Base-by-base conservation (phyloP, 1,140 invertebrate genomes). In the Drosophila parvula region DNA sequence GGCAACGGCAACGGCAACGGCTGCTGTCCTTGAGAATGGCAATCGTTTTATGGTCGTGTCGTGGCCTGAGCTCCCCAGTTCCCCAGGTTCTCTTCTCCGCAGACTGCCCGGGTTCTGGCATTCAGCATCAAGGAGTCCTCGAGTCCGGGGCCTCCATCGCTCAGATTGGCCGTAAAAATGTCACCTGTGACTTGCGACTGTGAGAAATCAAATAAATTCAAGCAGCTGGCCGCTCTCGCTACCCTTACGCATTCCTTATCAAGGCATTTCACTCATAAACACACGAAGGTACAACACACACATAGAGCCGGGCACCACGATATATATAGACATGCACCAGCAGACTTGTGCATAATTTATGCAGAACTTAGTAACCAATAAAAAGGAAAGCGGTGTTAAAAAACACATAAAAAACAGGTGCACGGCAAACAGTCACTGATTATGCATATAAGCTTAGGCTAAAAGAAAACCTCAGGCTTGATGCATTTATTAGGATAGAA, bases 121-220 rank as follows among this genome's bases (percentile, higher is more conserved):
- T 59, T 40, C 50, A 36, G 44, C 36, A 30, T 30, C 11, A 10
- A 56, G 50, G 18, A 57, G 34, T 44, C 38, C 65, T 53, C 65
- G 41, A 55, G 62, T 44, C 16, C 32, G 40, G 41, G 74, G 56
- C 40, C 64, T 43, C 50, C 57, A 57, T 70, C 51, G 58, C 79
- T 68, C 83, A 80, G 83, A 88, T 89, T 89, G 84, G 79, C 83
- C 68, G 82, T 88, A 88, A 88, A 88, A 83, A 80, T 89, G 83
- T 88, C 83, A 89, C 83, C 83, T 83, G 83, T 83, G 83, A 89
- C 84, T 83, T 78, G 79, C 60, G 63, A 69, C 84, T 77, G 80
- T 63, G 69, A 83, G 80, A 89, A 88, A 89, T 89, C 84, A 83
- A 88, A 88, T 88, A 78, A 83, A 88, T 88, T 89, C 58, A 77